A percentile compares a stretch with the other conserved stretches of the same genome.
These are phyloP conservation scores for Battus philenor DNA, from an alignment of 1,140 invertebrate genomes.

Conservation along the genomic window DNA sequence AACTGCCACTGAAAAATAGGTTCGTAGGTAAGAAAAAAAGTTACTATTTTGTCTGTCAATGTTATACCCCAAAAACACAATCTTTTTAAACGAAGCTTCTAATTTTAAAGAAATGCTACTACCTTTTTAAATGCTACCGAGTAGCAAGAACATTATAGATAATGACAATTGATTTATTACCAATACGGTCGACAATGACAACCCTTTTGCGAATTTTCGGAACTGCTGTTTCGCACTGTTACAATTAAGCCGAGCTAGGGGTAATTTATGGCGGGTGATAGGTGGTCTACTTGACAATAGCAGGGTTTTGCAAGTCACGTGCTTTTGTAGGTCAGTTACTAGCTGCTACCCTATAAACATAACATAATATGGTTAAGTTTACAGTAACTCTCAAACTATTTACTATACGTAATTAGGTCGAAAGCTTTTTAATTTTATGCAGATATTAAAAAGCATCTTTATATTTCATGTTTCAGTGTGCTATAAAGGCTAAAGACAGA, in stretches of 20 bases:
- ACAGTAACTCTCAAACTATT: conserved; percentile 39
- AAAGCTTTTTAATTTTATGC: neutral
- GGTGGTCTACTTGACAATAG: conserved; percentile 52
- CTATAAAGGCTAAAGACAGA: too few relatives aligned
- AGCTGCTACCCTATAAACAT: conserved; percentile 32
- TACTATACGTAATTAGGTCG: neutral
- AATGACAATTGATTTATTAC: conserved; percentile 37
- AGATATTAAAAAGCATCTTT: too few relatives aligned
- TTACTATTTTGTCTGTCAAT: too few relatives aligned
- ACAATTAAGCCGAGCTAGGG: conserved; percentile 44
- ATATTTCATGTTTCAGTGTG: too few relatives aligned
- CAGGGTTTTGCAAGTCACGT: conserved; percentile 56
- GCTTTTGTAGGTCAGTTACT: conserved; percentile 64
- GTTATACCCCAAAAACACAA: too few relatives aligned
- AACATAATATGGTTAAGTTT: conserved; percentile 27
- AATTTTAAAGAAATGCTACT: neutral
- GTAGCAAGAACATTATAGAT: neutral
- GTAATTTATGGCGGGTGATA: conserved; percentile 58
- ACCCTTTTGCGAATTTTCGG: conserved; percentile 60
- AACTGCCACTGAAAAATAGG: too few relatives aligned
- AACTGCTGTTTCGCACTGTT: conserved; percentile 55
- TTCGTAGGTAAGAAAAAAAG: too few relatives aligned
- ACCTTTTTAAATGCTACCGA: too few relatives aligned
- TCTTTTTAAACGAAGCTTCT: too few relatives aligned
- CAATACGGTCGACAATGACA: conserved; percentile 34